These are phyloP conservation scores for Eilema griseolum DNA, from an alignment of 2,888 invertebrate species.

Conservation along the genomic window DNA sequence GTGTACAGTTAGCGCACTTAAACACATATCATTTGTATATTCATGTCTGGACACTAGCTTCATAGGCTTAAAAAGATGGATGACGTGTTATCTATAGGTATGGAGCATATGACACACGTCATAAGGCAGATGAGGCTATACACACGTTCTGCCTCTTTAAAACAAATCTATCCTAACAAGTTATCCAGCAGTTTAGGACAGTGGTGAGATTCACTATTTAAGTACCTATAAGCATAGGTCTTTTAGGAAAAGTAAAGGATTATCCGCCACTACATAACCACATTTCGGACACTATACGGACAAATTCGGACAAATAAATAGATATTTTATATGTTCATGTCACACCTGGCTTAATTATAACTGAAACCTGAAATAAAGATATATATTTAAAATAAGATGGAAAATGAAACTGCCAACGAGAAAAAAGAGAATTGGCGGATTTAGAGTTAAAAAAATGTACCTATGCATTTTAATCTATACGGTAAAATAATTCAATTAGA, in stretches of 20 bases:
- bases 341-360: no score
- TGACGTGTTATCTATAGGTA: neutral
- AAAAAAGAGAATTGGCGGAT: no score
- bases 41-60: neutral
- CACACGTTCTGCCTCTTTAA: neutral
- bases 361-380: no score
- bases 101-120: neutral
- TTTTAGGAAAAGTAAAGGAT: no score
- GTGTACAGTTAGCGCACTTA: slow-evolving; percentile 1
- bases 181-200: neutral
- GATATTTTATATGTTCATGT: no score
- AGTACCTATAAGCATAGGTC: neutral
- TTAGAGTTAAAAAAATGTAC: neutral
- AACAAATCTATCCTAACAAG: neutral
- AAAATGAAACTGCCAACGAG: no score
- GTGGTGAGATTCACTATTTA: neutral
- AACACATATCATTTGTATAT: neutral
- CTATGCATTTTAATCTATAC: neutral
- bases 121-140: neutral
- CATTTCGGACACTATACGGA: no score
- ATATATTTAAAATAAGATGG: no score
- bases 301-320: no score
- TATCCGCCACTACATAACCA: no score
- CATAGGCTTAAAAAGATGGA: neutral
- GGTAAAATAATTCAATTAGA: neutral